These are phyloP conservation scores for Prionace glauca DNA, from an alignment of 2,797 vertebrate species.

Conservation along the genomic window DNA sequence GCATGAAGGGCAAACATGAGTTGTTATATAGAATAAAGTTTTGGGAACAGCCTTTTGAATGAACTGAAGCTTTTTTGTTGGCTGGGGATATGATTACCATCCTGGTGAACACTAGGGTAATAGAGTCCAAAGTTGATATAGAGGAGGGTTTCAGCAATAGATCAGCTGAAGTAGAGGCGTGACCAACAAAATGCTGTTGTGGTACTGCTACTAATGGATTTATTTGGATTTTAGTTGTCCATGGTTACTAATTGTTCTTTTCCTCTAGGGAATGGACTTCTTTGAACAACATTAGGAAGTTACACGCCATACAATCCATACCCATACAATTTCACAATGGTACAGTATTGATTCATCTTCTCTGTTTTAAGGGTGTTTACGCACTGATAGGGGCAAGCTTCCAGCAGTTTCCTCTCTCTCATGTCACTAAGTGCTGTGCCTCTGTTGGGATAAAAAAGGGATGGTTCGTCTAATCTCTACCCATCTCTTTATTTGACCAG, in stretches of 20 bases:
- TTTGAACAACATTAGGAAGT: background rate
- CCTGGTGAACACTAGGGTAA: background rate
- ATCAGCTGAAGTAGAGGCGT: background rate
- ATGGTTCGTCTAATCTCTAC: background rate
- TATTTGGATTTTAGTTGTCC: background rate
- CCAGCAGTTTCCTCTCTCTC: background rate
- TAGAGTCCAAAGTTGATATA: background rate
- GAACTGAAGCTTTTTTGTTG: background rate
- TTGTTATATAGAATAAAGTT: background rate
- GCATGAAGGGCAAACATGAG: background rate
- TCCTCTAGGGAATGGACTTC: background rate
- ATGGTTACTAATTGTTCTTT: background rate
- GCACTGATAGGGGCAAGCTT: background rate
- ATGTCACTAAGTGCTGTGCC: background rate
- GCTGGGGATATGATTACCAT: background rate
- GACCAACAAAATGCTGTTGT: background rate
- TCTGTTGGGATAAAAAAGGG: background rate
- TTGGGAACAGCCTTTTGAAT: background rate
- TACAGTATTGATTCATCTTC: constrained; percentile 15
- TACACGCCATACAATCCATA: background rate
- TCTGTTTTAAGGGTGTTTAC: background rate
- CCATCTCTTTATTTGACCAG: background rate
- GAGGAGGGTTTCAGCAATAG: background rate
- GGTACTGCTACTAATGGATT: too few species aligned
- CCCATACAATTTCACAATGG: background rate